A percentile compares a stretch with the other conserved stretches of the same genome.
Evolutionary conservation across 30 jellyfish, hydroid and myxozoan genomes (phyloP).

Genomic region (Pelagia noctiluca): DNA sequence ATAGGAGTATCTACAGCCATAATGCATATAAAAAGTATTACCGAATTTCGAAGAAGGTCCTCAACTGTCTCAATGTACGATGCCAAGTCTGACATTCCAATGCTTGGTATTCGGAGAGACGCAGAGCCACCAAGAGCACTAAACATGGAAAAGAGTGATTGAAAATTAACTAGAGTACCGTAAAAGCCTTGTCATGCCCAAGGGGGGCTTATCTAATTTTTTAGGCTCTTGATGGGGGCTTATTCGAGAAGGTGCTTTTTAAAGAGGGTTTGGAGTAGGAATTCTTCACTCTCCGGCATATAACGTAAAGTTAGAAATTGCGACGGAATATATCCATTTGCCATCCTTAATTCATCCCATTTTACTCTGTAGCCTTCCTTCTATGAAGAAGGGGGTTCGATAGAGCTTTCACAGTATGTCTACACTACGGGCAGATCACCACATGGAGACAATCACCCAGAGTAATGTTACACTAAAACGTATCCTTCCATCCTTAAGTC

Average conservation of each 20-base stretch:
- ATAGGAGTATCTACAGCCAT: too few species aligned
- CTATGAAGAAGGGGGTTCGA: too few species aligned
- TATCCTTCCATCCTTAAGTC: too few species aligned
- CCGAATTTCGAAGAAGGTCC: conserved; percentile 48
- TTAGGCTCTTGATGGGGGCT: neutral
- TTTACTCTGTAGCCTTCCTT: too few species aligned
- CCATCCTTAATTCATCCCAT: too few species aligned
- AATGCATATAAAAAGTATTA: neutral
- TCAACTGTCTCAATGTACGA: conserved; percentile 60
- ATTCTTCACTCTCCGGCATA: neutral
- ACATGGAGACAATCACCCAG: too few species aligned
- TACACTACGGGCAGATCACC: too few species aligned
- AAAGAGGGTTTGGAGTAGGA: neutral
- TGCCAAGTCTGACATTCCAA: conserved; percentile 39
- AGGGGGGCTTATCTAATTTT: neutral
- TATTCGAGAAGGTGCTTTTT: neutral
- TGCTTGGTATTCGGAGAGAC: conserved; percentile 44
- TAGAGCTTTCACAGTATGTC: too few species aligned
- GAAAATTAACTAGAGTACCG: neutral
- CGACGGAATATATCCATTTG: too few species aligned
- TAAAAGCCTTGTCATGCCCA: neutral
- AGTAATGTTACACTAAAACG: too few species aligned
- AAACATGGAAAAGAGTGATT: neutral
- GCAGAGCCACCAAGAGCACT: conserved; percentile 74
- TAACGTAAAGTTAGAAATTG: neutral